Conservation (phyloP, 2,113 vertebrate genomes). For the Malurus cyaneus region DNA sequence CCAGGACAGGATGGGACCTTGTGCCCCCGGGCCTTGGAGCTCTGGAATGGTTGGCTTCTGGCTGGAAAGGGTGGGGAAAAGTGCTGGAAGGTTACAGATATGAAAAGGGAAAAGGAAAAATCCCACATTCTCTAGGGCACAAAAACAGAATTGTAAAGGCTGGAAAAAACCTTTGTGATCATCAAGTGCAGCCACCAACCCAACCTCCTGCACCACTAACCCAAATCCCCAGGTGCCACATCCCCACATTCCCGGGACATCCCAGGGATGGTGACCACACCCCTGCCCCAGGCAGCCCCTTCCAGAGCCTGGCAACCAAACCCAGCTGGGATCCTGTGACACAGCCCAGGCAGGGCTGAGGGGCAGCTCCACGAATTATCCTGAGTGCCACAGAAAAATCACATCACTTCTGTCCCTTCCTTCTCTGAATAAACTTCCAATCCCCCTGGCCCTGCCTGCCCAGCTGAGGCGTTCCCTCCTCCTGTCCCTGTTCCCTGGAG, state of each 20-base stretch:
- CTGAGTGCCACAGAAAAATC: neutral
- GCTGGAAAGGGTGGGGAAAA: too few species aligned
- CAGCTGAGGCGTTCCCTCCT: neutral
- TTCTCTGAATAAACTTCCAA: neutral
- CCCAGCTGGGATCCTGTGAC: too few species aligned
- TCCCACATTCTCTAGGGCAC: neutral
- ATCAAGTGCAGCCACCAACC: neutral
- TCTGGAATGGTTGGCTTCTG: too few species aligned
- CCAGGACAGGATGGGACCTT: too few species aligned
- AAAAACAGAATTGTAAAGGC: neutral
- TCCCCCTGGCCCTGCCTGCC: too few species aligned
- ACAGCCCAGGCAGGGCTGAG: neutral
- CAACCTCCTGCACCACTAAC: neutral
- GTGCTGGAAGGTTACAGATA: too few species aligned
- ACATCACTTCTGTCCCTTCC: neutral
- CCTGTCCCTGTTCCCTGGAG: neutral
- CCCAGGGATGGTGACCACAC: neutral
- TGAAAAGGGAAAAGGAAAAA: too few species aligned
- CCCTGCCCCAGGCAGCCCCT: neutral
- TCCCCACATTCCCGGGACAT: neutral
- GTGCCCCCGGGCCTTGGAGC: too few species aligned
- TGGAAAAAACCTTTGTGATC: neutral
- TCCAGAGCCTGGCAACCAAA: neutral
- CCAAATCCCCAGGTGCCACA: too few species aligned
- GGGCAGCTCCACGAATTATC: accelerated